Evolutionary conservation across 2,888 invertebrate species (phyloP).

Genomic region (Plagodis dolabraria): DNA sequence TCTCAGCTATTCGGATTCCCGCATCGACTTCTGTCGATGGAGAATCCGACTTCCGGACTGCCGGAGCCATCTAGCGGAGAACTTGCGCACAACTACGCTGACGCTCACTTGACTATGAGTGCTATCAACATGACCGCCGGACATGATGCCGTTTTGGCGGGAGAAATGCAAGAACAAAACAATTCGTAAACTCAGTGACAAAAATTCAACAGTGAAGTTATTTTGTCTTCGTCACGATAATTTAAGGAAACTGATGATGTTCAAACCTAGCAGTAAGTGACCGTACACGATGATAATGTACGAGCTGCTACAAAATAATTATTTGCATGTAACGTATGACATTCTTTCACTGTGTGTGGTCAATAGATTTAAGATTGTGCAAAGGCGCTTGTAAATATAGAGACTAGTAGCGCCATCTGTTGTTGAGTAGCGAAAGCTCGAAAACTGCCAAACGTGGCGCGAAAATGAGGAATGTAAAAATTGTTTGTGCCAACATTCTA

Average conservation of each 20-base stretch:
- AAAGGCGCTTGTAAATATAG: conserved; percentile 61
- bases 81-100: conserved; percentile 79
- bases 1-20: conserved; percentile 95
- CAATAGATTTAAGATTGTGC: conserved; percentile 57
- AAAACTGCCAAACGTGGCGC: conserved; percentile 33
- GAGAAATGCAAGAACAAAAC: conserved; percentile 66
- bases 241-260: conserved; percentile 80
- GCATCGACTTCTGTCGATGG: conserved; percentile 89
- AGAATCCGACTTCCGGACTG: conserved; percentile 80
- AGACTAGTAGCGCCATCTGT: conserved; percentile 73
- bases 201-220: conserved; percentile 43
- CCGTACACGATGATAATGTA: conserved; percentile 61
- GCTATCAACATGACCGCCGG: conserved; percentile 83
- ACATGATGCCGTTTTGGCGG: conserved; percentile 78
- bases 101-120: conserved; percentile 73
- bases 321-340: conserved; percentile 39
- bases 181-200: conserved; percentile 61
- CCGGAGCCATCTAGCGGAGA: conserved; percentile 79
- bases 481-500: conserved; percentile 82
- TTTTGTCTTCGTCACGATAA: conserved; percentile 29
- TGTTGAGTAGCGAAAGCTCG: conserved; percentile 66
- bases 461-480: conserved; percentile 60
- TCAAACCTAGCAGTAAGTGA: conserved; percentile 77
- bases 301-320: conserved; percentile 33
- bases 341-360: conserved; percentile 63